These are phyloP conservation scores for Buceros bicornis DNA, from an alignment of 2,797 vertebrate species.

Conservation along the genomic window DNA sequence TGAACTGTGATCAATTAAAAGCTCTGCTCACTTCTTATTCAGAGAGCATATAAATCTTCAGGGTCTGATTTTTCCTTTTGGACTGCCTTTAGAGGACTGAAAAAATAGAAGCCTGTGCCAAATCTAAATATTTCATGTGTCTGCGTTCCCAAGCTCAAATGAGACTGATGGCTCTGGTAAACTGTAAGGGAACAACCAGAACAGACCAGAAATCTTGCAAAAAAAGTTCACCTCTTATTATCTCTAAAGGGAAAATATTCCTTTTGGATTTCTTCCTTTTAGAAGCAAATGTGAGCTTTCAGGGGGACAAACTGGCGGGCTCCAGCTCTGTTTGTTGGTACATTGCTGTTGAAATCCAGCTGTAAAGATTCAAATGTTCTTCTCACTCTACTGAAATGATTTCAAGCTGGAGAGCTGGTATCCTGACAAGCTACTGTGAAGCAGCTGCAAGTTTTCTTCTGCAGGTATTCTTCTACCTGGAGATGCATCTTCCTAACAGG, in stretches of 20 bases:
- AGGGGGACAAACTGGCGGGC: background rate
- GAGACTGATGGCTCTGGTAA: background rate
- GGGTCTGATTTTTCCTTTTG: background rate
- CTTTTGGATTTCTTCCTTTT: background rate
- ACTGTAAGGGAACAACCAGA: background rate
- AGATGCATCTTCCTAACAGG: background rate
- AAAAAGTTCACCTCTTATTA: background rate
- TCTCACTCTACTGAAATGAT: background rate
- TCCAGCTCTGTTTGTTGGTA: background rate
- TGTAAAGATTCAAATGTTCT: background rate
- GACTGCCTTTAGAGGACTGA: background rate
- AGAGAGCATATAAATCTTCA: background rate
- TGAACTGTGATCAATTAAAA: conserved; percentile 4
- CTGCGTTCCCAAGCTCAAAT: background rate
- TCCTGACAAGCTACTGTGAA: background rate
- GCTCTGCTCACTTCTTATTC: background rate
- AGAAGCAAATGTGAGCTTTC: background rate
- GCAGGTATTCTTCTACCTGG: background rate
- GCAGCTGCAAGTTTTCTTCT: background rate
- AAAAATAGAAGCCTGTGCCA: conserved; percentile 33
- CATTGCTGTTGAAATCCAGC: background rate
- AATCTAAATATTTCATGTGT: conserved; percentile 23
- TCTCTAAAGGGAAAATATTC: background rate
- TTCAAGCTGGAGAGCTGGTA: background rate
- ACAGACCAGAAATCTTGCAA: background rate